A percentile compares a stretch with the other conserved stretches of the same genome.
Conservation (phyloP, 2,888 invertebrate species). For the Acleris cristana region DNA sequence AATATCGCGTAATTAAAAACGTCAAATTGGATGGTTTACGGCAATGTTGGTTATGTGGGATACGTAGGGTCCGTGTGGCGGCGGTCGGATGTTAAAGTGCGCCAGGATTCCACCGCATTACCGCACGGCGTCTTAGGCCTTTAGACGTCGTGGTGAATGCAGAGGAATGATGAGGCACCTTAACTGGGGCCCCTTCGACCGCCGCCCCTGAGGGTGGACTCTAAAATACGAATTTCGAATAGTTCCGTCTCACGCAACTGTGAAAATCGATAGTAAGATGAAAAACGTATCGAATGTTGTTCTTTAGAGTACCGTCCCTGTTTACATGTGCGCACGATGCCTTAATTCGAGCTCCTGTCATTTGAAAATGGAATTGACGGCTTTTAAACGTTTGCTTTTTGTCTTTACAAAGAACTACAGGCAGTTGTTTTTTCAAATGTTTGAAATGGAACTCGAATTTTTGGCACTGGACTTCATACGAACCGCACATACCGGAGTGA, state of each 20-base stretch:
- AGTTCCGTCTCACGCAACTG: too few relatives aligned
- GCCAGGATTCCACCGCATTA: constrained; percentile 71
- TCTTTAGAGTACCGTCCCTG: not conserved
- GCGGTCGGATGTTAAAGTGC: constrained; percentile 68
- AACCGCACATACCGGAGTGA: constrained; percentile 62
- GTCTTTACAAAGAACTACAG: not conserved
- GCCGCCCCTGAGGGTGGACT: constrained; percentile 67
- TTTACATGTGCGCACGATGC: constrained; percentile 50
- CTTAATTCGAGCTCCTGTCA: constrained; percentile 56
- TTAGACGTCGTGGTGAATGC: constrained; percentile 74
- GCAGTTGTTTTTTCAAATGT: constrained; percentile 6
- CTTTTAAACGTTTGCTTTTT: not conserved
- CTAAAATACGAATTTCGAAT: too few relatives aligned
- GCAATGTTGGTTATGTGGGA: constrained; percentile 58
- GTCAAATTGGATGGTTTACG: constrained; percentile 63
- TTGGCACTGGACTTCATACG: constrained; percentile 61
- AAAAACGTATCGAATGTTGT: too few relatives aligned
- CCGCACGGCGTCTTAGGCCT: constrained; percentile 79
- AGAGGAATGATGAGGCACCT: constrained; percentile 64
- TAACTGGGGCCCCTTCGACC: constrained; percentile 75
- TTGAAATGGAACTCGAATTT: constrained; percentile 54
- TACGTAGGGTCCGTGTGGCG: constrained; percentile 69
- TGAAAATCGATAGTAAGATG: too few relatives aligned
- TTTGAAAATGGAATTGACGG: constrained; percentile 33
- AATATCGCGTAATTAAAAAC: constrained; percentile 65